phyloP scores from a whole-genome alignment of 2,888 invertebrate genomes.

The Coecobrya sp. region DNA sequence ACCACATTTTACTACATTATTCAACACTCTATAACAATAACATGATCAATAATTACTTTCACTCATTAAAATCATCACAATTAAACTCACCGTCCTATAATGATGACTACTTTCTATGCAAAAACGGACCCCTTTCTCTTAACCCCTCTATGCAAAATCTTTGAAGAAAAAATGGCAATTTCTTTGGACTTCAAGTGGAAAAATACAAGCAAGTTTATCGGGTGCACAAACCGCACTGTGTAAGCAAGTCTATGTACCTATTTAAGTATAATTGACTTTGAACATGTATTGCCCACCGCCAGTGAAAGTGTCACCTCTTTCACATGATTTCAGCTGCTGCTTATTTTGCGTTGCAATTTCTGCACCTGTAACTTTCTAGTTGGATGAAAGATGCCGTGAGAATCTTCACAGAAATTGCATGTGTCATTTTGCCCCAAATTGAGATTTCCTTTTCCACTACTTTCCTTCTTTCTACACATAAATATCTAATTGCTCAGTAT shows the following conservation, averaged over 20 bases:
- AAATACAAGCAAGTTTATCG: not conserved
- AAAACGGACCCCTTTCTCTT: not conserved
- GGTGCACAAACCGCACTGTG: not conserved
- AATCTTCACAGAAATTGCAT: no score
- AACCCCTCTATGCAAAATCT: not conserved
- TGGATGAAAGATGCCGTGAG: slow-evolving; percentile 20
- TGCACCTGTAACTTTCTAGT: not conserved
- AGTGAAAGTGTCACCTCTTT: slow-evolving; percentile 1
- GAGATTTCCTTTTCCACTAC: no score
- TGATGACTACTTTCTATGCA: not conserved
- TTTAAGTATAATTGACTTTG: not conserved
- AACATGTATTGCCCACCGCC: not conserved
- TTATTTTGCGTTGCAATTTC: not conserved
- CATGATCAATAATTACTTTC: not conserved
- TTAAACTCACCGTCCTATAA: not conserved
- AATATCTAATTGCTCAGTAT: no score
- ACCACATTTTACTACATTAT: no score
- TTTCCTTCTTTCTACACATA: no score
- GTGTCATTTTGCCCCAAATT: no score
- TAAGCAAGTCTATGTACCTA: no score
- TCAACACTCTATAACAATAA: no score
- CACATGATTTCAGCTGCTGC: slow-evolving; percentile 35
- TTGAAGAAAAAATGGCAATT: slow-evolving; percentile 7
- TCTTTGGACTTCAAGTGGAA: not conserved
- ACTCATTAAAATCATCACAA: not conserved